phyloP scores from a whole-genome alignment of 2,888 invertebrate genomes.

The Andricus curvator region DNA sequence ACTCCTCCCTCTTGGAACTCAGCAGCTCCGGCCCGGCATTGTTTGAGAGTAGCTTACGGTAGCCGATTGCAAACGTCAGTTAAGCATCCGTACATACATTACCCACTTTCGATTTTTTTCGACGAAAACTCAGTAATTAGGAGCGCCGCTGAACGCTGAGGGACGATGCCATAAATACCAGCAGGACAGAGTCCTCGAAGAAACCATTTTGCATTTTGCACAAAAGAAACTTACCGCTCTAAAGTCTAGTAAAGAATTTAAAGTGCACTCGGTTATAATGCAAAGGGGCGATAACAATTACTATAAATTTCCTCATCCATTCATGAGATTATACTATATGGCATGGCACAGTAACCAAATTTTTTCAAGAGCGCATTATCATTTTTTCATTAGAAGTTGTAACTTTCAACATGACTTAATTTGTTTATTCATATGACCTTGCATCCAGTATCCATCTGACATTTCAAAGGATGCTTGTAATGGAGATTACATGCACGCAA shows the following conservation, averaged over 20 bases:
- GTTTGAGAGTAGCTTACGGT: slow-evolving; percentile 39
- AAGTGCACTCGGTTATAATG: slow-evolving; percentile 32
- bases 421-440: slow-evolving; percentile 40
- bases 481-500: slow-evolving; percentile 40
- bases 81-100: slow-evolving; percentile 38
- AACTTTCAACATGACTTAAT: slow-evolving; percentile 31
- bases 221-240: slow-evolving; percentile 32
- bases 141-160: slow-evolving; percentile 29
- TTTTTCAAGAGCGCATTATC: slow-evolving; percentile 2
- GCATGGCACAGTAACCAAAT: slow-evolving; percentile 1
- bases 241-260: background rate
- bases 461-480: slow-evolving; percentile 40
- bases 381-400: slow-evolving; percentile 24
- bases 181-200: slow-evolving; percentile 27
- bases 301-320: slow-evolving; percentile 31
- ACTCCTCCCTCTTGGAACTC: slow-evolving; percentile 39
- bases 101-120: slow-evolving; percentile 39
- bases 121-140: slow-evolving; percentile 39
- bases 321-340: slow-evolving; percentile 14
- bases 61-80: slow-evolving; percentile 40
- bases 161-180: slow-evolving; percentile 39
- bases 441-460: slow-evolving; percentile 22
- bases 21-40: slow-evolving; percentile 6
- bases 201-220: slow-evolving; percentile 40
- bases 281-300: slow-evolving; percentile 33